Conservation (phyloP, 1,140 invertebrate genomes). For the Drosophila albomicans region DNA sequence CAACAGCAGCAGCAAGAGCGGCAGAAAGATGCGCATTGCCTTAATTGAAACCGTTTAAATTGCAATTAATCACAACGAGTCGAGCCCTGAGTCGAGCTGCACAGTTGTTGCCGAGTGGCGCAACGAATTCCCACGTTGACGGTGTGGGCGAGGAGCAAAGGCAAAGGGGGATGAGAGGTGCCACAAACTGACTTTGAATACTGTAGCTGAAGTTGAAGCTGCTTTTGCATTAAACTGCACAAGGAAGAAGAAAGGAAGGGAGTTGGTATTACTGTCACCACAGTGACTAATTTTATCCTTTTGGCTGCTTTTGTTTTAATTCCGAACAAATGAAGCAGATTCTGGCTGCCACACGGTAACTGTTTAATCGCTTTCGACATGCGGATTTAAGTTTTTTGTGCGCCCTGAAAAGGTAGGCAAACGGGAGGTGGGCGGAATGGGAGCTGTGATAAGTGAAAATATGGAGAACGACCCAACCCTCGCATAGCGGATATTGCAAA, state of each 20-base stretch:
- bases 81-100: conserved; percentile 58
- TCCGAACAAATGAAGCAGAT: conserved; percentile 59
- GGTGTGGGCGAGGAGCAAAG: not conserved
- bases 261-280: conserved; percentile 72
- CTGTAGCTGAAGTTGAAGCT: not conserved
- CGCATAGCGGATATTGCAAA: conserved; percentile 40
- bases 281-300: conserved; percentile 83
- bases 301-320: conserved; percentile 77
- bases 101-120: conserved; percentile 82
- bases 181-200: conserved; percentile 22
- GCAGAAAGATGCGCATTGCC: conserved; percentile 78
- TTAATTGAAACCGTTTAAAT: conserved; percentile 84
- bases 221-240: conserved; percentile 38
- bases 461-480: conserved; percentile 54
- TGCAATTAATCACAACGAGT: conserved; percentile 76
- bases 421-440: not conserved
- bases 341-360: conserved; percentile 45
- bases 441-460: conserved; percentile 73
- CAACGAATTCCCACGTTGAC: conserved; percentile 60
- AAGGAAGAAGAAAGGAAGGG: not conserved
- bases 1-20: conserved; percentile 58
- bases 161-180: conserved; percentile 18
- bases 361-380: conserved; percentile 84
- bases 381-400: conserved; percentile 78
- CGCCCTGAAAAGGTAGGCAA: conserved; percentile 16